phyloP scores from a whole-genome alignment of 2,888 invertebrate genomes.

The Lycocerus yunnanus region DNA sequence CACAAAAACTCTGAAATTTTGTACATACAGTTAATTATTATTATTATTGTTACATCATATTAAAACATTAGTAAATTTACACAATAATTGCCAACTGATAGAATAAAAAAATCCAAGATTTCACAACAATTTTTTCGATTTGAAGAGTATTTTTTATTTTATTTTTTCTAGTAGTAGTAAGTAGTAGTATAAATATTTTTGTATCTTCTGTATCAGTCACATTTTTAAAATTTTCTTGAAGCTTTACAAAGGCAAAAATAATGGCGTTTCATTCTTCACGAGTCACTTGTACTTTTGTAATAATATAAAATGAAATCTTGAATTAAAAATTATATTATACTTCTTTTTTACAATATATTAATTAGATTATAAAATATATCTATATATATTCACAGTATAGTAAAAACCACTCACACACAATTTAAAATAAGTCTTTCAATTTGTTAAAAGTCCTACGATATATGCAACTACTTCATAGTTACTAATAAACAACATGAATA shows the following conservation, averaged over 20 bases:
- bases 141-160: not conserved
- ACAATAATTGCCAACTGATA: not conserved
- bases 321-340: not conserved
- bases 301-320: not conserved
- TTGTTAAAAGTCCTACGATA: conserved; percentile 51
- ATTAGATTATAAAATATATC: conserved; percentile 6
- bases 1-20: not conserved
- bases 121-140: not conserved
- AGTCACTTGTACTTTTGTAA: not conserved
- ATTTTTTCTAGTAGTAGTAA: not conserved
- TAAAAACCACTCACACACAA: conserved; percentile 48
- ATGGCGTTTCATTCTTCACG: not conserved
- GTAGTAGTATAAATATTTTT: not conserved
- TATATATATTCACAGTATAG: conserved; percentile 41
- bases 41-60: not conserved
- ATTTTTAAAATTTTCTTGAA: not conserved
- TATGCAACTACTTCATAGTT: conserved; percentile 42
- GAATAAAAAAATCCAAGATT: not conserved
- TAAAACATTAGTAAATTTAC: not conserved
- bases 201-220: not conserved
- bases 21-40: not conserved
- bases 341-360: not conserved
- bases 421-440: conserved; percentile 53
- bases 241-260: not conserved
- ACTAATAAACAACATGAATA: conserved; percentile 39